These are phyloP conservation scores for Graptemys geographica DNA, from an alignment of 2,797 vertebrate genomes.

Conservation along the genomic window DNA sequence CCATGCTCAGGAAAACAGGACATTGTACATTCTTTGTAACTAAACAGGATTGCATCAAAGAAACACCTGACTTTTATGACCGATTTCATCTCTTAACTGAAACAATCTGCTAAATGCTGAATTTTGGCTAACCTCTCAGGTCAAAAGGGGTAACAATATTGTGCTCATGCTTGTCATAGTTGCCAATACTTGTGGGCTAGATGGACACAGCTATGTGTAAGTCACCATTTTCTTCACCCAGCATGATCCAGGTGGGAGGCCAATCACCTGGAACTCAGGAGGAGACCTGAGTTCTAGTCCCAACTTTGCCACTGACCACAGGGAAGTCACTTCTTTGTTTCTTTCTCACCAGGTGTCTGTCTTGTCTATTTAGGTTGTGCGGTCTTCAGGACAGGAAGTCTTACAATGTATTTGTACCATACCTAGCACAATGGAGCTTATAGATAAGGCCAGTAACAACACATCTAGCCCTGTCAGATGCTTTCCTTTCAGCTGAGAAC, in stretches of 20 bases:
- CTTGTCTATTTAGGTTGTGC: neutral
- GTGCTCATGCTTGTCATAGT: too few relatives aligned
- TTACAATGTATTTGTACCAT: neutral
- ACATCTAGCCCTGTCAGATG: accelerated
- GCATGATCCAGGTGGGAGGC: neutral
- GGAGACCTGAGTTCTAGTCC: neutral
- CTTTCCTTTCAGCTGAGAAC: neutral
- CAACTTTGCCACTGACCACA: neutral
- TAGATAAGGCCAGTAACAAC: neutral
- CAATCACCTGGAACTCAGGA: neutral
- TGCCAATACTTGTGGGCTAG: neutral
- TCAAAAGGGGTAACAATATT: too few relatives aligned
- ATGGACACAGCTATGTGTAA: neutral
- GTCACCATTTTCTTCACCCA: neutral
- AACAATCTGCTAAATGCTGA: too few relatives aligned
- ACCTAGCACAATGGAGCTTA: neutral
- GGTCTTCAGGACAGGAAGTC: neutral
- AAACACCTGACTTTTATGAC: too few relatives aligned
- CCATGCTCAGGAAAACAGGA: too few relatives aligned
- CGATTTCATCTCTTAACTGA: too few relatives aligned
- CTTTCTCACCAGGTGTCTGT: neutral
- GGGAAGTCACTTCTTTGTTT: neutral
- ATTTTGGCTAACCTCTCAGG: too few relatives aligned
- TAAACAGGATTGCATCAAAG: too few relatives aligned
- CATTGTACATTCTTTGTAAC: too few relatives aligned